phyloP scores from a whole-genome alignment of 1,140 invertebrate genomes.

The Pseudomyrmex sp. region DNA sequence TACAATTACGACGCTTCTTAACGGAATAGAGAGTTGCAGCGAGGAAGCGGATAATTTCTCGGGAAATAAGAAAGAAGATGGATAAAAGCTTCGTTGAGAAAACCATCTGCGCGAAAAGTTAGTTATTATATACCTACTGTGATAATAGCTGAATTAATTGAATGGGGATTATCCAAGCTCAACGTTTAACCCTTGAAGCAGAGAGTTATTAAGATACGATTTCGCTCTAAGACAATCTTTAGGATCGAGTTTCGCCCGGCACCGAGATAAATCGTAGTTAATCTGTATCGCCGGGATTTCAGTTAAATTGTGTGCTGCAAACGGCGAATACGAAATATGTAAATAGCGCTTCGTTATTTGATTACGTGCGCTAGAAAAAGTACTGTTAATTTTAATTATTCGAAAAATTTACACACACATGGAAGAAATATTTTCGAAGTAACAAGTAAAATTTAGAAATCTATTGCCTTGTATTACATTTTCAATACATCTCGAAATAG shows the following conservation, averaged over 20 bases:
- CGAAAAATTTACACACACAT: no score
- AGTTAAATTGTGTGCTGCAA: background rate
- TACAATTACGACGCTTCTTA: conserved; percentile 47
- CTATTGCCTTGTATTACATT: background rate
- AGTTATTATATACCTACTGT: conserved; percentile 48
- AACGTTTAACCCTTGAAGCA: conserved; percentile 52
- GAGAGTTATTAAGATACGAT: conserved; percentile 59
- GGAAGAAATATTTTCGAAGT: no score
- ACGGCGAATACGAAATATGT: background rate
- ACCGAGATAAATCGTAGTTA: conserved; percentile 41
- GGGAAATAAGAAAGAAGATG: conserved; percentile 11
- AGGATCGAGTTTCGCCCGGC: conserved; percentile 45
- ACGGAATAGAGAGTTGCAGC: conserved; percentile 13
- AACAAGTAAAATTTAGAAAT: background rate
- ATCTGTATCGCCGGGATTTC: conserved; percentile 20
- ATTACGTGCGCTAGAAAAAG: background rate
- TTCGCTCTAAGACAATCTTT: conserved; percentile 52
- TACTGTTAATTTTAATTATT: no score
- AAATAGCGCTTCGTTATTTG: background rate
- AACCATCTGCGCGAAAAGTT: conserved; percentile 36
- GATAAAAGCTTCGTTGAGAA: conserved; percentile 27
- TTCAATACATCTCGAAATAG: background rate
- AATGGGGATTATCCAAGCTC: conserved; percentile 50
- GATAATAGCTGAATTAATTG: conserved; percentile 63
- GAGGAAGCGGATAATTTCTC: conserved; percentile 12